Evolutionary conservation across 1,140 invertebrate species (phyloP), one percentile per base, ranked within the genome.

Genomic region (Bombus huntii): DNA sequence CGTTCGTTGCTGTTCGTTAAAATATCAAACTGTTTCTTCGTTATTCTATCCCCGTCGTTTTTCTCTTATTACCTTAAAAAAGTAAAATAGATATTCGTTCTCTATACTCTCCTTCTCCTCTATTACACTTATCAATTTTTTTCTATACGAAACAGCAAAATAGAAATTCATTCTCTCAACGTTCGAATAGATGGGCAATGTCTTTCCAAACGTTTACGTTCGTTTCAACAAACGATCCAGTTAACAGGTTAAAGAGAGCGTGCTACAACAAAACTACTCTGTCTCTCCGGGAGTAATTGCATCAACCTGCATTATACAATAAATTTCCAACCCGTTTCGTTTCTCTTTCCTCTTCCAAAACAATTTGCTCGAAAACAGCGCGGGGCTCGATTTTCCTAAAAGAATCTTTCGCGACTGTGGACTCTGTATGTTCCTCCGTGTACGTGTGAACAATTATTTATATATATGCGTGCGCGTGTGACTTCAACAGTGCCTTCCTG

Each of bases 401-500:
- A 74, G 44, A 81, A 85, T 85, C 47, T 59, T 66, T 34, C 84
- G 84, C 84, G 71, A 53, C 79, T 76, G 53, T 81, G 53, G 10
- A 68, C 44, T 79, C 71, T 71, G 47, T 78, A 47, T 85, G 12
- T 66, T 74, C 18, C 42, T 73, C 15, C 74, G 53, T 39, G 59
- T 85, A 70, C 47, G 80, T 83, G 80, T 86, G 70, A 86, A 86
- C 57, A 81, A 89, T 81, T 83, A 76, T 89, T 76, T 47, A 71
- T 66, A 53, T 83, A 72, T 75, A 70, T 59, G 75, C 66, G 85
- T 79, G 84, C 76, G 84, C 68, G 88, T 90, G 73, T 89, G 59
- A 86, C 57, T 83, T 71, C 66, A 84, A 84, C 66, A 89, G 89
- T 90, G 89, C 88, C 88, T 78, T 83, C 34, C 68, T 81, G 77